phyloP scores from a whole-genome alignment of 1,140 invertebrate genomes.

The Platyscapa corneri region DNA sequence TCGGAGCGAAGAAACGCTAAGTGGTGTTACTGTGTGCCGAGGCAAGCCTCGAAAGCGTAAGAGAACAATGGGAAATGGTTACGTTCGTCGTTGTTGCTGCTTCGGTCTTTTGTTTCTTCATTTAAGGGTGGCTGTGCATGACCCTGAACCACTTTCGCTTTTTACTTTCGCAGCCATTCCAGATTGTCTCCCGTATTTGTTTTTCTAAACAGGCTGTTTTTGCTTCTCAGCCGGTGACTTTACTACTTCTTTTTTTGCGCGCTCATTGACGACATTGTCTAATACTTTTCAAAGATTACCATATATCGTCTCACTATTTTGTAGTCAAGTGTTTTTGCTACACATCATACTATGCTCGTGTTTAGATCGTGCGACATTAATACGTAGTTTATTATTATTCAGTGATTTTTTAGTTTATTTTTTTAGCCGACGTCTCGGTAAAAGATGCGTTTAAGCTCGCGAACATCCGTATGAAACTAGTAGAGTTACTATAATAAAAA shows the following conservation, averaged over 20 bases:
- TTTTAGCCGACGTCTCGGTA: neutral
- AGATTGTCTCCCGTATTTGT: neutral
- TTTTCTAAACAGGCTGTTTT: neutral
- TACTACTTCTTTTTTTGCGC: neutral
- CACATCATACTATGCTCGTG: neutral
- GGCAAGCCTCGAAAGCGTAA: neutral
- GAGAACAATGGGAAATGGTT: neutral
- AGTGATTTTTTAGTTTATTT: neutral
- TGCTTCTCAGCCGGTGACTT: neutral
- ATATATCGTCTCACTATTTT: too few species aligned
- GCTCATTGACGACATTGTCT: neutral
- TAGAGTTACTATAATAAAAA: neutral
- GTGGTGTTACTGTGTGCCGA: neutral
- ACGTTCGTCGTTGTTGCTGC: neutral
- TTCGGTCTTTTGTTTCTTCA: neutral
- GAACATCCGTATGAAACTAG: neutral
- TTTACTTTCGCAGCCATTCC: neutral
- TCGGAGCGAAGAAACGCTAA: neutral
- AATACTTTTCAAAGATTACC: neutral
- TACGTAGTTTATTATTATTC: neutral
- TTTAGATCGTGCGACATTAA: neutral
- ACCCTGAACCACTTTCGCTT: neutral
- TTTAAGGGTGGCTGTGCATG: neutral
- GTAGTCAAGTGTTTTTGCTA: neutral
- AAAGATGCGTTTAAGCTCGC: neutral